Evolutionary conservation across 2,113 vertebrate genomes (phyloP), one percentile per base, ranked within the genome.

Genomic region (Neoarius graeffei): DNA sequence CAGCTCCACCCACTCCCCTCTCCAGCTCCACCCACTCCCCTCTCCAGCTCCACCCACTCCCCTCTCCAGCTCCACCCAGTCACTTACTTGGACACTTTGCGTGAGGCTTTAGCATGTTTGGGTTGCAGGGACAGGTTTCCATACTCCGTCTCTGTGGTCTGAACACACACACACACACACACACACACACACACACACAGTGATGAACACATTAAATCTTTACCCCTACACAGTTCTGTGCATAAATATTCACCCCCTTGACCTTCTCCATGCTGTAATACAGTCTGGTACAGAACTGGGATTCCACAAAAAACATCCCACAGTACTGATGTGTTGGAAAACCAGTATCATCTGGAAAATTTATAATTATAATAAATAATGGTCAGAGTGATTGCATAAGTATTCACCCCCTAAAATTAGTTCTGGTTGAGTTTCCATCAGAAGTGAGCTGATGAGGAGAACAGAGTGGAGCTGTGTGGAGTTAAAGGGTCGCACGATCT

Each of bases 71-170:
- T 54, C 73, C 27, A 42, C 56, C 60, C 35, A 17, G 11, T 42
- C 67, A 93, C 97, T 97, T 94, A 99, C 98, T 96, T 98, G 89
- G 97, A 98, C 62, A 94, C 93, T 86, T 96, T 97, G 54, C 95
- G 95, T 30, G 92, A 93, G 15, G 93, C 95, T 90, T 96, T 96
- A 84, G 86, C 84, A 0, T 97, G 97, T 54, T 93, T 91, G 0
- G 94, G 93, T 2, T 96, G 95, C 85, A 96, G 96, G 20, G 94
- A 87, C 0, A 99, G 95, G 86, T 99, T 99, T 81, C 97, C 98
- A 0, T 99, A 99, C 88, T 99, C 98, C 0, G 95, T 96, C 67
- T 99, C 98, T 0, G 91, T 91, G 27, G 94, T 91, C 94, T 96
- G 94, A 3, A 86, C 27, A 86, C 15, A 74, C 76, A 85, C 54